Conservation (phyloP, 2,113 vertebrate genomes). For the Uria aalge region DNA sequence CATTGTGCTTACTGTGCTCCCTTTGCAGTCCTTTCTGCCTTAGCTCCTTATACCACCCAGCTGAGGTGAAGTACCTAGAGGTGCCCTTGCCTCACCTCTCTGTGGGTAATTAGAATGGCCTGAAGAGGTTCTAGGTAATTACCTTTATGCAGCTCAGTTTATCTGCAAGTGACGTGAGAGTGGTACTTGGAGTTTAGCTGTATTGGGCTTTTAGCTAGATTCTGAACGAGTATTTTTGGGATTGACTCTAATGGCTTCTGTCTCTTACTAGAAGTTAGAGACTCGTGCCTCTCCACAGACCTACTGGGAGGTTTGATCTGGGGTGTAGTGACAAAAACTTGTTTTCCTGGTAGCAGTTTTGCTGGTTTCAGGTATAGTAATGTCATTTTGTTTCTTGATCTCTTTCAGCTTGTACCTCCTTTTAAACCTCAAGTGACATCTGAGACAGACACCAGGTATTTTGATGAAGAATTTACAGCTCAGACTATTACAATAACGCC, state of each 20-base stretch:
- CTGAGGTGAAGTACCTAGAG: neutral
- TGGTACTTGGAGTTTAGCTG: neutral
- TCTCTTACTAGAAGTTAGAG: neutral
- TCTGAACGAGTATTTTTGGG: neutral
- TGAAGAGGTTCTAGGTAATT: neutral
- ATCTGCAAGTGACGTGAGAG: neutral
- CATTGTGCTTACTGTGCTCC: neutral
- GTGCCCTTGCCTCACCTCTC: neutral
- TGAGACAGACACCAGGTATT: conserved; percentile 94
- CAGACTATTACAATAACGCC: conserved; percentile 97
- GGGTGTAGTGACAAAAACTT: neutral
- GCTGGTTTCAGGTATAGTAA: neutral
- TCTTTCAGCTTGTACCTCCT: conserved; percentile 88
- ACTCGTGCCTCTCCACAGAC: neutral
- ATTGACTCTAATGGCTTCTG: neutral
- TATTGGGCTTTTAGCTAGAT: neutral
- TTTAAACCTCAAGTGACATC: conserved; percentile 98
- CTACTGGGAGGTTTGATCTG: neutral
- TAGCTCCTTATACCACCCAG: neutral
- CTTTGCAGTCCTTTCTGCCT: neutral
- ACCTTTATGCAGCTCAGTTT: neutral
- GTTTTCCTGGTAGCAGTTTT: neutral
- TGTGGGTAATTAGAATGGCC: neutral
- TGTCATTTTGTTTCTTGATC: neutral
- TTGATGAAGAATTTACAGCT: conserved; percentile 95